phyloP scores from a whole-genome alignment of 2,113 vertebrate species.

The Nothobranchius kuhntae region DNA sequence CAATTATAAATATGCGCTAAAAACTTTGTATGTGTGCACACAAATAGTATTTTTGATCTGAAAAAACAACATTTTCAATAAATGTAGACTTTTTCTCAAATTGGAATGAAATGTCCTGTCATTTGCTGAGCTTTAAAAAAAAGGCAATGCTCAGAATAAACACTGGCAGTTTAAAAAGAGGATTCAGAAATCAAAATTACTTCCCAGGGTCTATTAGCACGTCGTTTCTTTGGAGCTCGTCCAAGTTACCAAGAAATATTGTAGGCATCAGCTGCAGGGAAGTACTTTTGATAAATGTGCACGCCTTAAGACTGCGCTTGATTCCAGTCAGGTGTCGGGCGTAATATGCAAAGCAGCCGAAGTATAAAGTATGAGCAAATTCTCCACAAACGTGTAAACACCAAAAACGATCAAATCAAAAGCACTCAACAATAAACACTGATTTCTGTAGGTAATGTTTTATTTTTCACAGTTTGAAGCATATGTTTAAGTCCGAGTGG shows the following conservation, averaged over 20 bases:
- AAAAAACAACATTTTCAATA: no score
- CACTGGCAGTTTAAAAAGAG: conserved; percentile 30
- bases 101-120: conserved; percentile 34
- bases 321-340: conserved; percentile 56
- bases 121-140: conserved; percentile 38
- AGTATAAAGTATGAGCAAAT: conserved; percentile 47
- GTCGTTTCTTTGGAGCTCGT: conserved; percentile 62
- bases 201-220: conserved; percentile 39
- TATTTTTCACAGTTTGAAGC: conserved; percentile 8
- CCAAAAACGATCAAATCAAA: conserved; percentile 52
- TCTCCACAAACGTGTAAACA: conserved; percentile 36
- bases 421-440: conserved; percentile 49
- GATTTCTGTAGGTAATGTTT: conserved; percentile 49
- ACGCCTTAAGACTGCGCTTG: conserved; percentile 45
- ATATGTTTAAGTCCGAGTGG: conserved; percentile 15
- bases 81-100: no score
- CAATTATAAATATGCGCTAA: neutral
- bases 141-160: conserved; percentile 56
- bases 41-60: conserved; percentile 42
- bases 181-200: conserved; percentile 58
- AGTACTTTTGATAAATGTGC: conserved; percentile 65
- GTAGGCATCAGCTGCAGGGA: conserved; percentile 62
- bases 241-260: conserved; percentile 70
- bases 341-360: conserved; percentile 47
- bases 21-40: conserved; percentile 31